Evolutionary conservation across 1,140 invertebrate species (phyloP), one percentile per base, ranked within the genome.

Genomic region (Drosophila azteca): DNA sequence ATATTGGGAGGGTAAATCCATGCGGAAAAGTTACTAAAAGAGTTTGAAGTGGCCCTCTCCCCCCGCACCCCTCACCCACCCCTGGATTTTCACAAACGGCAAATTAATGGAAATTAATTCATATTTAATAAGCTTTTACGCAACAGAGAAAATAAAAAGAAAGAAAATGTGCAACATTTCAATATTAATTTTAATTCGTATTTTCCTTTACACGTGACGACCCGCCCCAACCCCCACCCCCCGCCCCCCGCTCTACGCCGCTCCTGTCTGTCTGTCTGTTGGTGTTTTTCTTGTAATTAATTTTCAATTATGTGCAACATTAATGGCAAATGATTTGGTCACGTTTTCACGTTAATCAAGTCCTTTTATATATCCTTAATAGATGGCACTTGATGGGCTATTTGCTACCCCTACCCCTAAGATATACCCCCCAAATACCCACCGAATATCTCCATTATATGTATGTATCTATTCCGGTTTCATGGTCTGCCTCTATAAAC

Each of bases 21-120:
- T 13, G 35, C 35, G 35, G 0, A 39, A 39, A 39, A 39, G 35
- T 39, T 26, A 22, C 15, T 20, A 26, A 13, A 22, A n/a, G 2
- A 17, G 51, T 51, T 51, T 51, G 20, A n/a, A 48, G 31, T 35
- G 17, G 13, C 15, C 3, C 15, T 24, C 45, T 7, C 17, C 66
- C 29, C 22, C 54, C 17, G 17, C 17, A 20, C 17, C 17, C 17
- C 17, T 20, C n/a, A n/a, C n/a, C n/a, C n/a, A n/a, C n/a, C n/a
- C n/a, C n/a, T n/a, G n/a, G 26, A 64, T 41, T 26, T 35, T 61
- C 67, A 57, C 63, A 77, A 84, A 79, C 76, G 60, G 62, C 77
- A 77, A 71, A 80, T 78, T 87, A 85, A 85, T 87, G 81, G 74
- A 81, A 87, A 85, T 81, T 81, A 81, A 85, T 87, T 81, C 60